These are phyloP conservation scores for Cylindroiulus punctatus DNA, from an alignment of 2,888 invertebrate genomes.

Conservation along the genomic window DNA sequence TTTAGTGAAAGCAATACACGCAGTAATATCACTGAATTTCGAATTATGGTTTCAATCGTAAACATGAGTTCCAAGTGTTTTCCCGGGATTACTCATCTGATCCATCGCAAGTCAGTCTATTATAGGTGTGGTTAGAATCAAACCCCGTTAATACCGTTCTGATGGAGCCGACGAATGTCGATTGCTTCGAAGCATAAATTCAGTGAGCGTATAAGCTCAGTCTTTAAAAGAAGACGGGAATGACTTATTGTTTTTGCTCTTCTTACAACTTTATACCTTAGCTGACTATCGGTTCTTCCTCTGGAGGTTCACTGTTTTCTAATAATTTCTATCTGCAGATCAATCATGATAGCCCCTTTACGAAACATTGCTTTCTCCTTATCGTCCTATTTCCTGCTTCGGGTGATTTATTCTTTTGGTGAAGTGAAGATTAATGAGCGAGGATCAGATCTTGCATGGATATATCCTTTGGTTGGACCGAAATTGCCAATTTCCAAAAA, in stretches of 20 bases:
- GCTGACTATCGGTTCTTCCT: conserved; percentile 1
- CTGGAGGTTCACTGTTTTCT: conserved; percentile 45
- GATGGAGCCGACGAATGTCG: background rate
- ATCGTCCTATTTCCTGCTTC: conserved; percentile 35
- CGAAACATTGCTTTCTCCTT: conserved; percentile 42
- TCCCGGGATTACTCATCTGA: too few species aligned
- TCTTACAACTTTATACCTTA: conserved; percentile 7
- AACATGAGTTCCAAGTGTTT: too few species aligned
- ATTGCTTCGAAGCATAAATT: background rate
- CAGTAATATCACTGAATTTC: too few species aligned
- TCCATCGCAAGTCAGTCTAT: background rate
- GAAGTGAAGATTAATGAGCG: conserved; percentile 41
- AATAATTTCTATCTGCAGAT: conserved; percentile 43
- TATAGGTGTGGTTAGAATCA: background rate
- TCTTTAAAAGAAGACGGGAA: background rate
- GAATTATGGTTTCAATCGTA: too few species aligned
- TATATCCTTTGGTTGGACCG: background rate
- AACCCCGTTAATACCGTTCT: background rate
- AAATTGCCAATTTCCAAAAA: conserved; percentile 43
- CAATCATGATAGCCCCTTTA: conserved; percentile 40
- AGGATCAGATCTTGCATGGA: conserved; percentile 31
- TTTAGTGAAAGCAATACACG: too few species aligned
- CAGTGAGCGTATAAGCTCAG: background rate
- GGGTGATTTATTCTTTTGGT: conserved; percentile 35
- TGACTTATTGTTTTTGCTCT: conserved; percentile 45